phyloP scores from a whole-genome alignment of 2,113 vertebrate genomes.

The Ameiurus melas region DNA sequence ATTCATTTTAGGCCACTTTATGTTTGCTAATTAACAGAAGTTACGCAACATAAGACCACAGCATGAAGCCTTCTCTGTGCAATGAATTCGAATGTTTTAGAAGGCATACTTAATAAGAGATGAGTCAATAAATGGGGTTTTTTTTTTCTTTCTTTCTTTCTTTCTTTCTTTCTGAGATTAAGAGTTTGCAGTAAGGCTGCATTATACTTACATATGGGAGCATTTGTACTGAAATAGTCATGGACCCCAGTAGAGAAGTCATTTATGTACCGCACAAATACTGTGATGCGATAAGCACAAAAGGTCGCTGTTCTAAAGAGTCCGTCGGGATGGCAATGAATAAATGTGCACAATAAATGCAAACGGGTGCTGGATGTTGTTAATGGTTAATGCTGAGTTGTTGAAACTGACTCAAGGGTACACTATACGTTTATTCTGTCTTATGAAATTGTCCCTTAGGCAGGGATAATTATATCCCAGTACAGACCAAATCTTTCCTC shows the following conservation, averaged over 20 bases:
- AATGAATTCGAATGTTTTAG: conserved; percentile 60
- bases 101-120: conserved; percentile 36
- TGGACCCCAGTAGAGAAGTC: not conserved
- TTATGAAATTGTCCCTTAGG: conserved; percentile 1
- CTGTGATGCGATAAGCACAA: not conserved
- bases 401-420: not conserved
- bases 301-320: conserved; percentile 1
- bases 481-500: not conserved
- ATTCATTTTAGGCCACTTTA: conserved; percentile 56
- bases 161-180: not conserved
- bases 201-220: not conserved
- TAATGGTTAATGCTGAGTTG: conserved; percentile 11
- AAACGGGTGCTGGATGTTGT: not conserved
- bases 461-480: not conserved
- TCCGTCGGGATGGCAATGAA: not conserved
- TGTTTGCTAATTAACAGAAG: conserved; percentile 54
- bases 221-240: not conserved
- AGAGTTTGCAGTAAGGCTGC: not conserved
- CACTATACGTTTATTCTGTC: not conserved
- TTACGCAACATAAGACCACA: conserved; percentile 54
- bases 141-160: not conserved
- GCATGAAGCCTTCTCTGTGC: conserved; percentile 52
- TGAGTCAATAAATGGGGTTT: conserved; percentile 39
- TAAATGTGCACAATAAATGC: not conserved
- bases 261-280: not conserved